Evolutionary conservation across 2,888 invertebrate species (phyloP).

Genomic region (Tenthredo livida): DNA sequence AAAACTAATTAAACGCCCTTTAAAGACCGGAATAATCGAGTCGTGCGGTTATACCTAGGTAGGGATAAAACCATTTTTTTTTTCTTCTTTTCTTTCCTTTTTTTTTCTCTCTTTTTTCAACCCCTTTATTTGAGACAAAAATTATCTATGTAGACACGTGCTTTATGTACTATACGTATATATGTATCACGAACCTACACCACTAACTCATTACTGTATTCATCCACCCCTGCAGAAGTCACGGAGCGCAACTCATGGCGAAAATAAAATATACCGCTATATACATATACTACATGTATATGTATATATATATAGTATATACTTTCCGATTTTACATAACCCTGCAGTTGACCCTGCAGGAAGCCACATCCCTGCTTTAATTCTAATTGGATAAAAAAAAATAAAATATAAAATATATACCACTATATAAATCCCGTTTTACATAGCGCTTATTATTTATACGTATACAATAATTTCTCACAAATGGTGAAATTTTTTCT

Average conservation of each 20-base stretch:
- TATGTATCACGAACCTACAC: neutral
- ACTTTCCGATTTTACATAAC: neutral
- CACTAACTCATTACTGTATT: neutral
- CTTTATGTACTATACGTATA: neutral
- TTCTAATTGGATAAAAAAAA: slow-evolving; percentile 31
- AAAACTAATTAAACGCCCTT: slow-evolving; percentile 62
- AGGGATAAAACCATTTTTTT: neutral
- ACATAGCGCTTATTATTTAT: neutral
- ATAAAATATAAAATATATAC: neutral
- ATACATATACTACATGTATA: neutral
- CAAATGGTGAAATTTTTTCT: neutral
- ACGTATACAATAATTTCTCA: too few species aligned
- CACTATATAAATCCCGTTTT: slow-evolving; percentile 1
- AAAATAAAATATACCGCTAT: neutral
- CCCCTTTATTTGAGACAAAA: neutral
- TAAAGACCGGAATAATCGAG: slow-evolving; percentile 30
- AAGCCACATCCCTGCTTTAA: slow-evolving; percentile 33
- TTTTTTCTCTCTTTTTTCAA: neutral
- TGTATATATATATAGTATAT: neutral
- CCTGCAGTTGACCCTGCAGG: slow-evolving; percentile 43
- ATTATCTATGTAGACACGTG: too few species aligned
- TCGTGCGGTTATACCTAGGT: neutral
- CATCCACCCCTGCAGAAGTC: neutral
- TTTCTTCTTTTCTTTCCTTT: neutral
- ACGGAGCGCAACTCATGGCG: neutral